Evolutionary conservation across 2,888 invertebrate genomes (phyloP).

Genomic region (Melieria omissa): DNA sequence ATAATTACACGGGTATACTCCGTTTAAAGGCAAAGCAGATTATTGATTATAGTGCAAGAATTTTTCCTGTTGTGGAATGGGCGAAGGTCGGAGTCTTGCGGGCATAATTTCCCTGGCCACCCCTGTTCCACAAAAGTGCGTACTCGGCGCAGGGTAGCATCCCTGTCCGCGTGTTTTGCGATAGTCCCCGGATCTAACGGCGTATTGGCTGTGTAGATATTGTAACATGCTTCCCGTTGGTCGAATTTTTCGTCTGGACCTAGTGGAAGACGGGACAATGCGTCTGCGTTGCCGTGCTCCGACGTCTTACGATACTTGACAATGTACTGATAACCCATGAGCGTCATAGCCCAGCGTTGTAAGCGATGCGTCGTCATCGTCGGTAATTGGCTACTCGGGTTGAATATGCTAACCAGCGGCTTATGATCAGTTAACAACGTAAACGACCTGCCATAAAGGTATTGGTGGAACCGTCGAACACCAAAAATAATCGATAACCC

Average conservation of each 20-base stretch:
- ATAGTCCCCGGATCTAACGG: conserved; percentile 15
- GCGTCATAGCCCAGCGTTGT: conserved; percentile 26
- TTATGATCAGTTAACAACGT: no score
- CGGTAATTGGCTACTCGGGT: no score
- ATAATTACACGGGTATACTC: conserved; percentile 29
- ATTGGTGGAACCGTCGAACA: no score
- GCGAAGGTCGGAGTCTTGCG: conserved; percentile 17
- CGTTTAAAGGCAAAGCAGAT: conserved; percentile 32
- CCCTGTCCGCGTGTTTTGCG: neutral
- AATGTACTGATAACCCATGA: conserved; percentile 22
- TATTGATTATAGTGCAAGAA: conserved; percentile 25
- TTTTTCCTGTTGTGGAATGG: conserved; percentile 21
- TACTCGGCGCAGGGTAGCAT: conserved; percentile 1
- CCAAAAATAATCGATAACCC: no score
- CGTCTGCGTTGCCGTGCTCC: conserved; percentile 19
- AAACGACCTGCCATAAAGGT: no score
- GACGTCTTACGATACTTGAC: conserved; percentile 18
- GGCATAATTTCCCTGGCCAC: conserved; percentile 15
- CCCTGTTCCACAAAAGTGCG: conserved; percentile 19
- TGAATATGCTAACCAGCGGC: no score
- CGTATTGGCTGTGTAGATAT: neutral
- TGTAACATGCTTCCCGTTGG: conserved; percentile 19
- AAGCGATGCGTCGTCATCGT: no score
- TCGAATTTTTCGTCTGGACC: conserved; percentile 1
- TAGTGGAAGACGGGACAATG: neutral